Base-by-base conservation (phyloP, 1,140 invertebrate genomes). In the Aphaenogaster ashmeadi region DNA sequence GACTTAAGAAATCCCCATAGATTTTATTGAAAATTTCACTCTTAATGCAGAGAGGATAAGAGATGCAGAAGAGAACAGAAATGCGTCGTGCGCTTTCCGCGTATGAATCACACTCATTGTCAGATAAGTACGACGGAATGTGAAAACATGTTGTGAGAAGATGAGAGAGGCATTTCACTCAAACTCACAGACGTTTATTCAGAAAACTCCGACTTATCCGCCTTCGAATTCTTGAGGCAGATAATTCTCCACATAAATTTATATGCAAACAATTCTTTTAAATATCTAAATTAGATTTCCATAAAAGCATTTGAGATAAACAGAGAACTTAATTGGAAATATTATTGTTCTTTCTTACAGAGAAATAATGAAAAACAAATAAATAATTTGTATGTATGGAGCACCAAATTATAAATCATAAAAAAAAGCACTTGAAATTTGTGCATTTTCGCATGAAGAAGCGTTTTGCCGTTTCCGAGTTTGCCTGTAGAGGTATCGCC, bases 111-210 rank as follows among this genome's bases (percentile, higher is more conserved):
- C 33, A 47, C 33, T 13, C 27, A 27, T 27, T 27, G 27, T 18
- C 15, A 21, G 58, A 36, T 64, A 27, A 74, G 41, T 69, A 66
- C 5, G 52, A 27, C 47, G 56, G 13, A 64, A 62, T 71, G 58
- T 71, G 21, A 69, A 87, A 52, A 81, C n/a, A 33, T 74, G 64
- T 69, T 72, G 78, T 41, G 47, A n/a, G 50, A 80, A 54, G n/a
- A 71, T 81, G 36, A 44, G 47, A 47, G 41, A 54, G 36, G 15
- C 47, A 41, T 71, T 81, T 67, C 78, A 52, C n/a, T 69, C 44
- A 44, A 80, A 50, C 62, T 41, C 33, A 5, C 41, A 15, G 18
- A 54, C n/a, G 33, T 36, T 8, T 52, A 54, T 44, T 67, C n/a
- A 52, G 78, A 69, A 80, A 54, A 54, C 7, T 54, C 21, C 21